These are phyloP conservation scores for Pinctada fucata DNA, from an alignment of 2,888 invertebrate species.

Conservation along the genomic window DNA sequence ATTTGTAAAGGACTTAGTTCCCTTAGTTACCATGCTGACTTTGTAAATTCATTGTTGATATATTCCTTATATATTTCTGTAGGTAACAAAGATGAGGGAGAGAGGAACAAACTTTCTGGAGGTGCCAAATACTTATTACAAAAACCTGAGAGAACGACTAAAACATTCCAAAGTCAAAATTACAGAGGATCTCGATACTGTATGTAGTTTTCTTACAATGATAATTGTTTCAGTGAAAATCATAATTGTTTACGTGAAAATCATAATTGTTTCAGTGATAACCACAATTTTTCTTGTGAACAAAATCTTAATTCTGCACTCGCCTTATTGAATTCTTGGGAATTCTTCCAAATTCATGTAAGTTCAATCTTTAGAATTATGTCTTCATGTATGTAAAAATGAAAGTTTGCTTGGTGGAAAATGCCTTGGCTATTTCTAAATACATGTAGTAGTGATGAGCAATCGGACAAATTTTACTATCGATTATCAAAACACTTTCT, in stretches of 20 bases:
- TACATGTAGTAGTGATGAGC: too few species aligned
- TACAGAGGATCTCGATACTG: conserved; percentile 88
- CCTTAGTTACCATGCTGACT: too few species aligned
- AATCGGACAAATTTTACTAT: too few species aligned
- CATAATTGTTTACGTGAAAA: background rate
- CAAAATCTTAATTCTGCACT: background rate
- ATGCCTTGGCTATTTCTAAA: too few species aligned
- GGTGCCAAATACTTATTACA: conserved; percentile 94
- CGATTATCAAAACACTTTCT: too few species aligned
- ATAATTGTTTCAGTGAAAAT: background rate
- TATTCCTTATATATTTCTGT: conserved; percentile 18
- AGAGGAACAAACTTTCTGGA: conserved; percentile 93
- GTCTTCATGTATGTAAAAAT: too few species aligned
- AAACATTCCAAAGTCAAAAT: conserved; percentile 87
- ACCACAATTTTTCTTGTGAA: background rate
- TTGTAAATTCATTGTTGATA: too few species aligned
- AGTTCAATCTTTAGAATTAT: too few species aligned
- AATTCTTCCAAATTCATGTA: too few species aligned
- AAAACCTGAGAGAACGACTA: conserved; percentile 86
- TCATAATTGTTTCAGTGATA: background rate
- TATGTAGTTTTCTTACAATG: conserved; percentile 72
- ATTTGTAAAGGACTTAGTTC: too few species aligned
- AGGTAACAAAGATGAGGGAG: conserved; percentile 82
- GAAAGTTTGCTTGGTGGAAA: too few species aligned
- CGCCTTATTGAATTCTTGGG: too few species aligned